Conservation (phyloP, 2,888 invertebrate genomes). For the Metellina segmentata region DNA sequence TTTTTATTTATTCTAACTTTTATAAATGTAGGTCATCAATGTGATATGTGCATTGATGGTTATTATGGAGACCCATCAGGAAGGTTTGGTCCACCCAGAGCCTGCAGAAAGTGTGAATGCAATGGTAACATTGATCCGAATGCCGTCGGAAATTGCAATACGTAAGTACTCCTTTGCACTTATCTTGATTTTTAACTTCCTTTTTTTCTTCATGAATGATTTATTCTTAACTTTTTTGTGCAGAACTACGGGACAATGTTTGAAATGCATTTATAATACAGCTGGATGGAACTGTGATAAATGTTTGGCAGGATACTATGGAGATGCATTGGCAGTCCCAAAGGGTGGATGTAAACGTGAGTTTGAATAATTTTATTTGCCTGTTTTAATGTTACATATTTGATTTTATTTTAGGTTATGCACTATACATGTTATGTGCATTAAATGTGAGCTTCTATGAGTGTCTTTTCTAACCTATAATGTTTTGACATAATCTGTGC, state of each 20-base stretch:
- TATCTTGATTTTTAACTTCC: neutral
- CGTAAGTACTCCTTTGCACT: conserved; percentile 79
- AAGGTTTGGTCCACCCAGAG: conserved; percentile 83
- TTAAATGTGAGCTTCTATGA: too few species aligned
- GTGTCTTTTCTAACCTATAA: too few species aligned
- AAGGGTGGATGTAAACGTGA: conserved; percentile 88
- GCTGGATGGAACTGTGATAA: conserved; percentile 94
- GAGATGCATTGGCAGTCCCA: conserved; percentile 93
- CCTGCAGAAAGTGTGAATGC: conserved; percentile 83
- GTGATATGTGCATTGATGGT: conserved; percentile 97
- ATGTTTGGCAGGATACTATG: conserved; percentile 95
- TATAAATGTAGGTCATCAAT: conserved; percentile 85
- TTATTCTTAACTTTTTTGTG: neutral
- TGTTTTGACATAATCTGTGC: too few species aligned
- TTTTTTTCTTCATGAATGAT: neutral
- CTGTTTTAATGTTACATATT: neutral
- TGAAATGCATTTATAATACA: conserved; percentile 98
- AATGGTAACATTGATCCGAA: conserved; percentile 88
- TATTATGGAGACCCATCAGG: conserved; percentile 95
- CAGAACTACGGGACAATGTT: conserved; percentile 93
- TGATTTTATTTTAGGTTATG: too few species aligned
- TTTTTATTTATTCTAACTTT: neutral
- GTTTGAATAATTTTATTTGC: conserved; percentile 44
- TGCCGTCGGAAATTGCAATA: conserved; percentile 97
- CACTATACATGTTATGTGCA: too few species aligned